A percentile compares a stretch with the other conserved stretches of the same genome.
These are phyloP conservation scores for Cantharis rustica DNA, from an alignment of 2,888 invertebrate genomes.

Conservation along the genomic window DNA sequence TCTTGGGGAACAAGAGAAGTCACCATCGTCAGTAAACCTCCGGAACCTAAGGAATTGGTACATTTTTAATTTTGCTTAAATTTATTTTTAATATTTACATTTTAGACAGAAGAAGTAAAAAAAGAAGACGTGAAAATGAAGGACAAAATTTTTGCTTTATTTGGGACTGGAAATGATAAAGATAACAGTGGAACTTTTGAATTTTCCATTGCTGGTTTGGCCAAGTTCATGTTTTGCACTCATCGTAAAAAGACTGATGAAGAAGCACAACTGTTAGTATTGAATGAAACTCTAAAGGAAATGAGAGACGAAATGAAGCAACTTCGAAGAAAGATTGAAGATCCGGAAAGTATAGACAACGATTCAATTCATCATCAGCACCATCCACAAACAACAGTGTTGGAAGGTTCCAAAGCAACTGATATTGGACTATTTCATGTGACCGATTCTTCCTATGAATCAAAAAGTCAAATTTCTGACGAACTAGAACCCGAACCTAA, in stretches of 20 bases:
- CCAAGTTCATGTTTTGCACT: constrained; percentile 61
- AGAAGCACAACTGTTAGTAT: constrained; percentile 52
- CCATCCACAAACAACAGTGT: constrained; percentile 49
- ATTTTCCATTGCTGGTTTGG: constrained; percentile 60
- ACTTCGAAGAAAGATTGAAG: constrained; percentile 7
- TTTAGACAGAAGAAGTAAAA: constrained; percentile 66
- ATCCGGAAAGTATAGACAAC: constrained; percentile 5
- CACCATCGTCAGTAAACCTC: constrained; percentile 47
- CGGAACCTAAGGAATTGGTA: constrained; percentile 26
- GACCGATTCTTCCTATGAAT: constrained; percentile 56
- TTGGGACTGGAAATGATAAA: constrained; percentile 39
- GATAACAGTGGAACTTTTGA: constrained; percentile 59
- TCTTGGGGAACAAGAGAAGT: constrained; percentile 94
- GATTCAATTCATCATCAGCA: neutral
- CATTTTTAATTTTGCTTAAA: constrained; percentile 12
- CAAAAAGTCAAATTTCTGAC: constrained; percentile 65
- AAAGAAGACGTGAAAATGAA: constrained; percentile 68
- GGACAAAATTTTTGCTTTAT: constrained; percentile 48
- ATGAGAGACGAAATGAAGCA: constrained; percentile 18
- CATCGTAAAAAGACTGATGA: constrained; percentile 56
- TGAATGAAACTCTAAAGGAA: constrained; percentile 27
- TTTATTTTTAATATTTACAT: neutral
- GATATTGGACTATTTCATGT: constrained; percentile 36
- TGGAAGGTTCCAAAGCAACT: constrained; percentile 39
- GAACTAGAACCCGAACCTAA: constrained; percentile 36